A percentile compares a stretch with the other conserved stretches of the same genome.
Evolutionary conservation across 2,888 invertebrate species (phyloP).

Genomic region (Drosophila ezoana): DNA sequence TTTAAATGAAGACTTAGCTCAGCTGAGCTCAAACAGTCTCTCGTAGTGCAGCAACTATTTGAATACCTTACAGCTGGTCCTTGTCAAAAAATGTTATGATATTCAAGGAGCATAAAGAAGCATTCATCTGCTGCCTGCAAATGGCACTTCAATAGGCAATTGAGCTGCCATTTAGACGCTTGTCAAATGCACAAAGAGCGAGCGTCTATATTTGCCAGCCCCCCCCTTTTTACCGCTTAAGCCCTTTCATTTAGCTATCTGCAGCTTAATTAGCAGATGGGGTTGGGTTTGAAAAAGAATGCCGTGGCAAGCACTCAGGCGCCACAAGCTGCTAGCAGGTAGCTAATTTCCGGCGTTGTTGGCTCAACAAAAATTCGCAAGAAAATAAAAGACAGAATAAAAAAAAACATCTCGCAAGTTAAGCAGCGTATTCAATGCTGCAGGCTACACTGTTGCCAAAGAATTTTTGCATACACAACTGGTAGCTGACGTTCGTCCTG

Average conservation of each 20-base stretch:
- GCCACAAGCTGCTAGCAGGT: constrained; percentile 53
- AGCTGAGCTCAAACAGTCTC: not conserved
- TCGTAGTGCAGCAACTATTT: not conserved
- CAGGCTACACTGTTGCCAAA: constrained; percentile 33
- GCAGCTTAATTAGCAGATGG: constrained; percentile 59
- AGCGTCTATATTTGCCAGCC: not conserved
- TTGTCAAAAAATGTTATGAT: constrained; percentile 1
- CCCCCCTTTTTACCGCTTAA: constrained; percentile 30
- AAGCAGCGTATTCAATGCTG: constrained; percentile 34
- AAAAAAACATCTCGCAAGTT: constrained; percentile 17
- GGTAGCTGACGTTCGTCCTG: constrained; percentile 12
- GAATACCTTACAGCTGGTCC: not conserved
- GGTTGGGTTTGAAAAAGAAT: constrained; percentile 1
- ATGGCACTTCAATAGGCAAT: constrained; percentile 62
- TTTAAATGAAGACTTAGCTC: too few species aligned
- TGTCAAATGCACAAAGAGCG: constrained; percentile 67
- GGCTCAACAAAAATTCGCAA: constrained; percentile 23
- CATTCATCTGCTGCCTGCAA: constrained; percentile 39
- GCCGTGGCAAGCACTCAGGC: constrained; percentile 30
- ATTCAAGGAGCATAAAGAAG: constrained; percentile 19
- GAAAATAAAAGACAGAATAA: constrained; percentile 19
- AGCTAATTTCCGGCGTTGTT: constrained; percentile 66
- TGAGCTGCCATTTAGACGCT: constrained; percentile 47
- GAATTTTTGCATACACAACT: constrained; percentile 33
- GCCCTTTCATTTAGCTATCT: constrained; percentile 33